Percentiles rank a stretch among this genome's conserved stretches.
These are phyloP conservation scores for Oryctes rhinoceros DNA, from an alignment of 1,140 invertebrate species.

Conservation along the genomic window DNA sequence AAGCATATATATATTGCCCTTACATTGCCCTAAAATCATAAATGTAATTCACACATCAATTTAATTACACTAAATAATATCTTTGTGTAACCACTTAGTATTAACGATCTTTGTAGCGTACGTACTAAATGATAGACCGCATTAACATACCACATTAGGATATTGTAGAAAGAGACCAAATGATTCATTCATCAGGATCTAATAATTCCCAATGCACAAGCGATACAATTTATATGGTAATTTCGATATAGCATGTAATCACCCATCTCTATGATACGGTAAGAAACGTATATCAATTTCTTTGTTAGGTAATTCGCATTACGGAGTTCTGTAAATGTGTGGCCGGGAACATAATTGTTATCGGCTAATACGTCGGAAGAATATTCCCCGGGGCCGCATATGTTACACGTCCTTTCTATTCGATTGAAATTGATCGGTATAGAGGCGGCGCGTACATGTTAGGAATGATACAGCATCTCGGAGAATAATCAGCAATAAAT, in stretches of 20 bases:
- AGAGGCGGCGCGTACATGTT: background rate
- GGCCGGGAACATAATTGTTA: background rate
- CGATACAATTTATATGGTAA: constrained; percentile 28
- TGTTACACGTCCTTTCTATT: constrained; percentile 7
- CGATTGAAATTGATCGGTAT: constrained; percentile 29
- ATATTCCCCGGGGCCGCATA: background rate
- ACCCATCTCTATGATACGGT: no score
- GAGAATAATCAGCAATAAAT: constrained; percentile 14
- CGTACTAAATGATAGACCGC: background rate
- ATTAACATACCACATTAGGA: background rate
- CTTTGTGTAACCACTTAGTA: no score
- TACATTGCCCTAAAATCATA: no score
- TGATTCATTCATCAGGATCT: background rate
- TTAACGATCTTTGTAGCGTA: background rate
- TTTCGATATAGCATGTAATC: background rate
- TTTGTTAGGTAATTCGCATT: background rate
- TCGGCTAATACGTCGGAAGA: constrained; percentile 10
- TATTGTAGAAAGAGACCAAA: background rate
- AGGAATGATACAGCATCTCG: background rate
- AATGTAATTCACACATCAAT: no score
- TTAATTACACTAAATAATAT: no score
- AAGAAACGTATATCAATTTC: constrained; percentile 25
- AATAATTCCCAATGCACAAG: background rate
- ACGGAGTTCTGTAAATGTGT: background rate
- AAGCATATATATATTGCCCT: no score